Evolutionary conservation across 2,113 vertebrate species (phyloP), one percentile per base, ranked within the genome.

Genomic region (Vireo altiloquus): DNA sequence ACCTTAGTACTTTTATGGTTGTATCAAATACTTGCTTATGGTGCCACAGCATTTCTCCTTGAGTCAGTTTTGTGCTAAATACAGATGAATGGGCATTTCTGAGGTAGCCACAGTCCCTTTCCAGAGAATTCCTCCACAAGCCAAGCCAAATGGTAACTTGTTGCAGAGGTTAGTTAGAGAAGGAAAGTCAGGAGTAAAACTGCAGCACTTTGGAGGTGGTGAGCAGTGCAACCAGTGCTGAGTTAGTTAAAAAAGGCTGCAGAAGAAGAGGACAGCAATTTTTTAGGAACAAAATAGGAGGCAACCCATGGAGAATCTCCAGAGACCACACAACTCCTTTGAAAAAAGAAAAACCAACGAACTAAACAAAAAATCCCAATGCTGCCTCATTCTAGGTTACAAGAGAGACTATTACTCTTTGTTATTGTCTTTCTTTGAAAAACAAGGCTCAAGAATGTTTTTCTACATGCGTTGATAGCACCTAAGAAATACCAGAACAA

Each of bases 291-390:
- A 42, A 31, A 33, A 37, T 44, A 8, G 8, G 7, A 70, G 7
- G 5, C 15, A 84, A n/a, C 13, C 4, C 19, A 12, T 37, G 25
- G 50, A 30, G 16, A 49, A 7, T 13, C 21, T 79, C 21, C 56
- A 53, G 52, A 85, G 37, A 49, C 5, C 35, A 15, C 1, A 0
- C 2, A 75, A 9, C 3, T 61, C 21, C 15, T 70, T 15, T 60
- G 8, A 3, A 24, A 72, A 68, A 33, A 20, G 8, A 31, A 19
- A 85, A 82, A 22, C 2, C 3, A 35, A 56, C 3, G 1, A 70
- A 52, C 10, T 42, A 44, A 33, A 1, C 3, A 69, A 13, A 10
- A 18, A 15, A 3, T 3, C 5, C 16, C 6, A 37, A 1, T 53
- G 9, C 19, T 70, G 8, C 7, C 21, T 77, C 53, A 15, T 69